A percentile compares a stretch with the other conserved stretches of the same genome.
Evolutionary conservation across 1,140 invertebrate species (phyloP).

Genomic region (Drosophila burlai): DNA sequence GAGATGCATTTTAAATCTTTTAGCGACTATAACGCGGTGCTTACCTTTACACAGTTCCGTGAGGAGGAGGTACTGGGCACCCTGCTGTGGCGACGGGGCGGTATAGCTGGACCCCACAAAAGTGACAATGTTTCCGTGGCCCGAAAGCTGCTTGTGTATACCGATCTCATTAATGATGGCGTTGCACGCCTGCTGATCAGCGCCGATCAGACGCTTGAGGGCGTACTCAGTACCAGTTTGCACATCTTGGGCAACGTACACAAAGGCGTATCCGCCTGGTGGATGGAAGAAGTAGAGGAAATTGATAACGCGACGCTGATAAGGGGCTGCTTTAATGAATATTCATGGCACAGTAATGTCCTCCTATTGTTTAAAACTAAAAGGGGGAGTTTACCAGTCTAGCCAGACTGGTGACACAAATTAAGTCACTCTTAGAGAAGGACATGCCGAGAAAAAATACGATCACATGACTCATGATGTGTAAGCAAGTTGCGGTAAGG

Average conservation of each 20-base stretch:
- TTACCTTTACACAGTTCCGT: constrained; percentile 90
- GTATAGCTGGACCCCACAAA: constrained; percentile 91
- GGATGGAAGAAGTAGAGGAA: constrained; percentile 30
- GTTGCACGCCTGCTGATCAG: constrained; percentile 91
- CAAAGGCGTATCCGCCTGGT: constrained; percentile 97
- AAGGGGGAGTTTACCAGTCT: constrained; percentile 4
- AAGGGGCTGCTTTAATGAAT: constrained; percentile 26
- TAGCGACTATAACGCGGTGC: neutral
- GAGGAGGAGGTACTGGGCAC: constrained; percentile 90
- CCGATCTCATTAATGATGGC: constrained; percentile 92
- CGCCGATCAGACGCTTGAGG: constrained; percentile 93
- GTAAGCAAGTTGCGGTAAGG: neutral
- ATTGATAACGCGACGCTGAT: constrained; percentile 61
- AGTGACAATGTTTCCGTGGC: constrained; percentile 93
- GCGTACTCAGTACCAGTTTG: constrained; percentile 95
- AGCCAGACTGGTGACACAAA: neutral
- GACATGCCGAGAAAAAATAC: neutral
- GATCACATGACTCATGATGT: constrained; percentile 17
- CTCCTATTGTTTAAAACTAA: neutral
- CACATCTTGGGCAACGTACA: constrained; percentile 96
- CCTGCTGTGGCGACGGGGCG: constrained; percentile 88
- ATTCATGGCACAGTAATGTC: neutral
- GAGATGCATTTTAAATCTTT: neutral
- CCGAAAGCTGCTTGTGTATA: constrained; percentile 91
- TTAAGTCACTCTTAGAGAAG: neutral